Conservation (phyloP, 2,797 vertebrate genomes). For the Malacoraja senta region DNA sequence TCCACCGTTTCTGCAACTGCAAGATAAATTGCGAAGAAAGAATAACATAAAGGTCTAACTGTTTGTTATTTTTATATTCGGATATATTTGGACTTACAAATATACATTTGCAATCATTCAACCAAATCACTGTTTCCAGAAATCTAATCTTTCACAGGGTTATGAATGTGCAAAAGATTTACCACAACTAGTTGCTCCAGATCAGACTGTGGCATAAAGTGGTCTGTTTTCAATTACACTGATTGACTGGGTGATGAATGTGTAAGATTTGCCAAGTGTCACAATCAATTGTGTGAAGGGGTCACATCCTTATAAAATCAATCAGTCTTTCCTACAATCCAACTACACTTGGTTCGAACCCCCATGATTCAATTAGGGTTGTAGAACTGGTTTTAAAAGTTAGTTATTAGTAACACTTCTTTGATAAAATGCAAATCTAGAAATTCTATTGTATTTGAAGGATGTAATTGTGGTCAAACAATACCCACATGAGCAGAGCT, state of each 20-base stretch:
- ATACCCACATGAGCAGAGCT: too few relatives aligned
- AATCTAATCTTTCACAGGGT: slow-evolving; percentile 3
- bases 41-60: background rate
- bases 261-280: slow-evolving; percentile 18
- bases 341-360: background rate
- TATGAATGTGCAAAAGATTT: background rate
- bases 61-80: background rate
- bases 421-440: background rate
- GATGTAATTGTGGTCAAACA: too few relatives aligned
- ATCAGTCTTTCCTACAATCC: slow-evolving; percentile 6
- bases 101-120: background rate
- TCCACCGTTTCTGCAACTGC: background rate
- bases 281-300: background rate
- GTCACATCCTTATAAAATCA: background rate
- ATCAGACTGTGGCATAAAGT: background rate
- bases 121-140: background rate
- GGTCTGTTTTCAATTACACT: slow-evolving; percentile 14
- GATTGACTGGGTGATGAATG: slow-evolving; percentile 5
- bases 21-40: background rate
- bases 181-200: background rate
- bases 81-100: background rate
- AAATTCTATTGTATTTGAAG: too few relatives aligned
- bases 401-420: background rate
- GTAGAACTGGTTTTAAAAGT: background rate
- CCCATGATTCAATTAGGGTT: background rate